Evolutionary conservation across 2,797 vertebrate species (phyloP).

Genomic region (Enteromius radiatus): DNA sequence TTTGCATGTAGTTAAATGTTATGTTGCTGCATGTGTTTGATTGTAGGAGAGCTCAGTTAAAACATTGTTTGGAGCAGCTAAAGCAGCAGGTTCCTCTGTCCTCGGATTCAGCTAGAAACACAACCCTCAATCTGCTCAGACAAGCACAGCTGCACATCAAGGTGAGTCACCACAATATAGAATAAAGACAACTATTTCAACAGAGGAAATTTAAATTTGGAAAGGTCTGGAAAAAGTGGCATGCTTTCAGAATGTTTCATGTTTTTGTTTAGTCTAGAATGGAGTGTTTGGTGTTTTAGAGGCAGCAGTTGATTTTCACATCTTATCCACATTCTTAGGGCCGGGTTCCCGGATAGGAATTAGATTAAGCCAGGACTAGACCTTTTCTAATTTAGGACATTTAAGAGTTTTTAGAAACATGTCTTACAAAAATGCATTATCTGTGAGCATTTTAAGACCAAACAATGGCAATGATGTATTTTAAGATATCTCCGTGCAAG

Average conservation of each 20-base stretch:
- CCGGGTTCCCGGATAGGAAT: too few species aligned
- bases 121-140: constrained; percentile 89
- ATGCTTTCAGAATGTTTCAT: neutral
- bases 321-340: neutral
- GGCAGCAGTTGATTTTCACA: neutral
- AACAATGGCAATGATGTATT: too few species aligned
- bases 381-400: too few species aligned
- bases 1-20: neutral
- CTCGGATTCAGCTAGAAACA: constrained; percentile 82
- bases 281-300: neutral
- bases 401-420: too few species aligned
- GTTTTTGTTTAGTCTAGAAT: neutral
- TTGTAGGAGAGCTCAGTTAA: constrained; percentile 90
- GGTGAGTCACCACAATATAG: constrained; percentile 70
- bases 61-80: constrained; percentile 88
- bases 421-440: too few species aligned
- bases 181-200: neutral
- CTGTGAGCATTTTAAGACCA: too few species aligned
- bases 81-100: constrained; percentile 91
- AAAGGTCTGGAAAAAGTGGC: neutral
- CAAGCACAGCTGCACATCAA: constrained; percentile 91
- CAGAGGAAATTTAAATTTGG: neutral
- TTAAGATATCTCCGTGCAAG: too few species aligned
- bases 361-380: too few species aligned
- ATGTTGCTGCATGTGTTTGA: neutral